These are phyloP conservation scores for Trypoxylon attenuatum DNA, from an alignment of 2,888 invertebrate species.

Conservation along the genomic window DNA sequence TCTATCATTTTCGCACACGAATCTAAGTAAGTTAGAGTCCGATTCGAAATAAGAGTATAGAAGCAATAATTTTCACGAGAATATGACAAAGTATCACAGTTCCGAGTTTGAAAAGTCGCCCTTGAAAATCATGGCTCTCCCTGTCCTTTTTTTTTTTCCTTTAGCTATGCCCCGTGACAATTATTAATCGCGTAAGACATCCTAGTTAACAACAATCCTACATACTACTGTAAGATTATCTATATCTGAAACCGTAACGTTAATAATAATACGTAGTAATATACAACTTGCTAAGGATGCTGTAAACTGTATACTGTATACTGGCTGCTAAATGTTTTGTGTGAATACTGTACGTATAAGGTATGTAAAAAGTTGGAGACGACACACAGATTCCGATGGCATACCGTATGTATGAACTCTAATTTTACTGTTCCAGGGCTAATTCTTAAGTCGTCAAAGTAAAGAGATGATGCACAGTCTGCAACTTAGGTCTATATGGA, in stretches of 20 bases:
- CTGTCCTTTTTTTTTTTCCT: constrained; percentile 43
- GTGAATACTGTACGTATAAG: constrained; percentile 71
- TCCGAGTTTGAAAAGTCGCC: constrained; percentile 65
- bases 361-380: constrained; percentile 61
- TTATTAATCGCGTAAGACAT: constrained; percentile 59
- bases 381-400: constrained; percentile 49
- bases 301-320: constrained; percentile 68
- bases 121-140: constrained; percentile 62
- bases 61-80: constrained; percentile 60
- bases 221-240: constrained; percentile 65
- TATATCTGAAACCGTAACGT: constrained; percentile 67
- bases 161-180: constrained; percentile 59
- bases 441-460: constrained; percentile 26
- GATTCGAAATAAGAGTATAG: constrained; percentile 43
- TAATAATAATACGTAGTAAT: constrained; percentile 69
- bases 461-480: constrained; percentile 33
- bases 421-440: constrained; percentile 36
- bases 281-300: constrained; percentile 71
- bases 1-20: constrained; percentile 35
- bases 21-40: constrained; percentile 37
- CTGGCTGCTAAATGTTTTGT: constrained; percentile 71
- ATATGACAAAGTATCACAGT: constrained; percentile 72
- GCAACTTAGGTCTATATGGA: constrained; percentile 35
- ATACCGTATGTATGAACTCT: constrained; percentile 39
- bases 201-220: constrained; percentile 72